A percentile compares a stretch with the other conserved stretches of the same genome.
Conservation (phyloP, 2,888 invertebrate genomes). For the Ferdinandea cuprea region DNA sequence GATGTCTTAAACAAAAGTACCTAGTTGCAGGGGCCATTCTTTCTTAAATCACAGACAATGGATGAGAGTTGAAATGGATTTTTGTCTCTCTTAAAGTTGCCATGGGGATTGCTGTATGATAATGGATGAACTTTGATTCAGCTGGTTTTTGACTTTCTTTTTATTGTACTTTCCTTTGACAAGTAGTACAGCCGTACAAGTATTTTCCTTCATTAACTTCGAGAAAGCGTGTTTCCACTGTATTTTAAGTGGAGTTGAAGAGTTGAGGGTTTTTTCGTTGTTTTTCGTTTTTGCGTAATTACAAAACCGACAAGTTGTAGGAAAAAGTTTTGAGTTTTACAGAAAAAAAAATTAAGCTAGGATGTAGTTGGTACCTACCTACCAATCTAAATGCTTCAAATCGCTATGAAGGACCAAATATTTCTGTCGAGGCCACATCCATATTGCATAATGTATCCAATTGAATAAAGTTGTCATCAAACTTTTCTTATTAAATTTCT, state of each 20-base stretch:
- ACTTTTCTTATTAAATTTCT: conserved; percentile 21
- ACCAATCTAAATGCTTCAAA: too few species aligned
- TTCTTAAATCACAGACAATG: conserved; percentile 45
- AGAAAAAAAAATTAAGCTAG: too few species aligned
- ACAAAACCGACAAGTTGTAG: background rate
- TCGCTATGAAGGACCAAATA: too few species aligned
- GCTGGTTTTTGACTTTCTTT: background rate
- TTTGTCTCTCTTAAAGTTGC: conserved; percentile 8
- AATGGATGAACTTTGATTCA: conserved; percentile 6
- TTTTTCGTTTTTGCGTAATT: too few species aligned
- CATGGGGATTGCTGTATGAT: conserved; percentile 9
- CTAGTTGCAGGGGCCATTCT: too few species aligned
- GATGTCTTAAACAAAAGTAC: background rate
- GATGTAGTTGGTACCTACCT: too few species aligned
- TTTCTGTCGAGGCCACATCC: too few species aligned
- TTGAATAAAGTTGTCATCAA: background rate
- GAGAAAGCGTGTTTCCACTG: background rate
- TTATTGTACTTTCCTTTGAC: conserved; percentile 10
- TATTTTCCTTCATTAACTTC: conserved; percentile 14
- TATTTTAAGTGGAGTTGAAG: background rate
- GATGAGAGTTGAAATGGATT: conserved; percentile 25
- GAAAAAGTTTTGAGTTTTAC: background rate
- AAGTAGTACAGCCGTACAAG: background rate
- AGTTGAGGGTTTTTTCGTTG: background rate
- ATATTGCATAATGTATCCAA: too few species aligned